These are phyloP conservation scores for Tachysurus vachellii DNA, from an alignment of 2,113 vertebrate genomes.

Conservation along the genomic window DNA sequence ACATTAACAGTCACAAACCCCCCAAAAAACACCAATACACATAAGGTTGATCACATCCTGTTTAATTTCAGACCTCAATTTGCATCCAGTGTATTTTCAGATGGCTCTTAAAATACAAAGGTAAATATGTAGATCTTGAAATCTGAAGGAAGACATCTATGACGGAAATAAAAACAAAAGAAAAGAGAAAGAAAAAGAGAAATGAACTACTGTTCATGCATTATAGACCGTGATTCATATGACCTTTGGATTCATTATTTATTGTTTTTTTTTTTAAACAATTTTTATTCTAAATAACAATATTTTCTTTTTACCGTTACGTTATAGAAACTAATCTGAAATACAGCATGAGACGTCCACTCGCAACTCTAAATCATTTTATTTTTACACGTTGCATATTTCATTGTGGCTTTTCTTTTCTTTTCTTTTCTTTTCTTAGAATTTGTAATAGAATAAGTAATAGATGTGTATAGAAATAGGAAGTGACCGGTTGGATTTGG, in stretches of 20 bases:
- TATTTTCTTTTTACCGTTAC: neutral
- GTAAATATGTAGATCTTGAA: slow-evolving; percentile 30
- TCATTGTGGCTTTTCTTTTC: neutral
- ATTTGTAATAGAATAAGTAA: neutral
- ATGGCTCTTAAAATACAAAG: slow-evolving; percentile 37
- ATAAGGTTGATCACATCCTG: slow-evolving; percentile 6
- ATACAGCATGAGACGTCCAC: neutral
- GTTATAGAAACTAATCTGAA: neutral
- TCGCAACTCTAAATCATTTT: neutral
- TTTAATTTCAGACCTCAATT: slow-evolving; percentile 35
- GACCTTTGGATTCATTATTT: neutral
- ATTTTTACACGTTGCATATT: slow-evolving; percentile 21
- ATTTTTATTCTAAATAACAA: neutral
- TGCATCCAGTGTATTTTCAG: slow-evolving; percentile 40
- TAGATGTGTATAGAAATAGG: slow-evolving; percentile 1
- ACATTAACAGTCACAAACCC: neutral
- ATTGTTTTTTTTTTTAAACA: neutral
- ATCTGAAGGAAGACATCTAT: slow-evolving; percentile 38
- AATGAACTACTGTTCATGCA: slow-evolving; percentile 30
- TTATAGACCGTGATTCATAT: neutral
- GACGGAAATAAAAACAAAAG: neutral
- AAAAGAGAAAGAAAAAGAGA: neutral
- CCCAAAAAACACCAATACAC: neutral
- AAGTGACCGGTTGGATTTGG: slow-evolving; percentile 13
- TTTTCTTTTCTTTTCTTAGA: neutral